Base-by-base conservation (phyloP, 2,797 vertebrate species). In the Oreortyx pictus region DNA sequence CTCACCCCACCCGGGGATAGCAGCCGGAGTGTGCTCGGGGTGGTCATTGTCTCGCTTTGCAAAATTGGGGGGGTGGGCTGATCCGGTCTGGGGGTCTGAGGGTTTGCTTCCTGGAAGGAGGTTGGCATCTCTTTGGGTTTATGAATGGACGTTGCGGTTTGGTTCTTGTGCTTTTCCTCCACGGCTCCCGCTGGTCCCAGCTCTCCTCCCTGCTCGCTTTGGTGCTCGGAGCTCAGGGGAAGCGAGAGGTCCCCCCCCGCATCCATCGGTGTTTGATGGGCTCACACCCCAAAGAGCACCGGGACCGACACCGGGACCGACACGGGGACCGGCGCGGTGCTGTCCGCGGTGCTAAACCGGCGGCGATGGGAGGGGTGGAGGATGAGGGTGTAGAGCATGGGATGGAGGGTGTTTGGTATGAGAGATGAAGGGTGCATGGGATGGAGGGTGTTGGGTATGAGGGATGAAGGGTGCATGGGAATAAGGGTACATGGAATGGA, bases 161-260 rank as follows among this genome's bases (percentile, higher is more conserved):
- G 71, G 66, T 74, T 93, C 86, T 97, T 96, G 96, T 96, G 96
- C 95, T 97, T 97, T 93, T 96, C 83, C 84, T 93, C 78, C 92
- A 43, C 88, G 52, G 89, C 14, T 3, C 44, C 31, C 0, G 1
- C 41, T 41, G 86, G 71, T 47, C 67, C 78, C 35, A 5, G 67
- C 46, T 91, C 88, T 92, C 73, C 84, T 43, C 59, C 72, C 67
- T 41, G 22, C 71, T 79, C 54, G 7, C 54, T 57, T 57, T 22
- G 54, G 54, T 10, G 31, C 90, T 44, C 35, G 0, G 0, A n/a
- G 61, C 33, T 1, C 3, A 41, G 0, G 0, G 37, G 8, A 23
- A n/a, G 20, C 7, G 65, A 35, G 44, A 17, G 22, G 10, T 47
- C n/a, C 11, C n/a, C n/a, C 37, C 65, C 23, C 6, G 5, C 15